phyloP scores from a whole-genome alignment of 2,888 invertebrate genomes.

The Ypsolopha sequella region DNA sequence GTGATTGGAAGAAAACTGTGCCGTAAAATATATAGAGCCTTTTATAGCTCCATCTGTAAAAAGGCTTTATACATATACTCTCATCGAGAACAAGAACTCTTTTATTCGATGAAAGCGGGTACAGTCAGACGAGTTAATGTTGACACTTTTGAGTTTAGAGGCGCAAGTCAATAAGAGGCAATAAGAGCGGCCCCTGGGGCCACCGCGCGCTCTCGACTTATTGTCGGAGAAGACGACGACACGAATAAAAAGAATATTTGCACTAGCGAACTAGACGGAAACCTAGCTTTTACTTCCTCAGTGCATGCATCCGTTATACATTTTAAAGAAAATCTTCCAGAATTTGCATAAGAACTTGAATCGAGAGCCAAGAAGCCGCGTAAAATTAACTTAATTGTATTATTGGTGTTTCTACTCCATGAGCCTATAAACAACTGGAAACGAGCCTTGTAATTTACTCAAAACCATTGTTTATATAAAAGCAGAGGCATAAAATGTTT shows the following conservation, averaged over 20 bases:
- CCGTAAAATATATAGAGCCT: too few relatives aligned
- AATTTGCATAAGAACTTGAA: background rate
- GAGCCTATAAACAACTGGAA: background rate
- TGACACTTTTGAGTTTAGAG: slow-evolving; percentile 43
- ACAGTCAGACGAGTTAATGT: slow-evolving; percentile 24
- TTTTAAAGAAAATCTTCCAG: background rate
- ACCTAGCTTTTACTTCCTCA: slow-evolving; percentile 7
- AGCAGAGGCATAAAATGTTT: slow-evolving; percentile 22
- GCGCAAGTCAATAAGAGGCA: slow-evolving; percentile 38
- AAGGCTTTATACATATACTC: too few relatives aligned
- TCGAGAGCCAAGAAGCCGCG: too few relatives aligned
- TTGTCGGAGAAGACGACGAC: slow-evolving; percentile 25
- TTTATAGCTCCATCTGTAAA: too few relatives aligned
- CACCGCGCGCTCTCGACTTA: slow-evolving; percentile 19
- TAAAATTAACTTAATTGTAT: too few relatives aligned
- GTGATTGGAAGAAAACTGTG: too few relatives aligned
- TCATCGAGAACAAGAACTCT: too few relatives aligned
- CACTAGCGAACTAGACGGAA: slow-evolving; percentile 4
- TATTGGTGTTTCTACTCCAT: too few relatives aligned
- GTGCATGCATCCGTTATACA: background rate
- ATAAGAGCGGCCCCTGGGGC: slow-evolving; percentile 38
- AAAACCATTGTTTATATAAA: slow-evolving; percentile 13
- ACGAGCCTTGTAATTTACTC: slow-evolving; percentile 10
- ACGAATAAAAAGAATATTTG: slow-evolving; percentile 39
- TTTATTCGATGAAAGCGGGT: slow-evolving; percentile 1